phyloP scores from a whole-genome alignment of 2,888 invertebrate species.

The Netelia melanura region DNA sequence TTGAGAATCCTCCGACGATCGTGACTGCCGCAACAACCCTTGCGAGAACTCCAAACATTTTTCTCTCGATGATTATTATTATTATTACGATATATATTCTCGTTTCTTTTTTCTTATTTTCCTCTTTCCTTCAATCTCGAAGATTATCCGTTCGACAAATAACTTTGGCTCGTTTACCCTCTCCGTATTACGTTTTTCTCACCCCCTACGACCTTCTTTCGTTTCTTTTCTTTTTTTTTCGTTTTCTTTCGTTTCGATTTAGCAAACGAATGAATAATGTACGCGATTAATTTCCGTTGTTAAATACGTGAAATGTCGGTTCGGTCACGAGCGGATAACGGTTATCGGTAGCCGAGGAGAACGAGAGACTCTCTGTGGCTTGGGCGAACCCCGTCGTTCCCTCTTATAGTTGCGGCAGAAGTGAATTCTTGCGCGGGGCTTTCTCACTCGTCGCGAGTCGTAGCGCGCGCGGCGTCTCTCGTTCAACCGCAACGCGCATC shows the following conservation, averaged over 20 bases:
- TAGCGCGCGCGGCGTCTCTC: slow-evolving; percentile 64
- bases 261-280: neutral
- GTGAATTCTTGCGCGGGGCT: slow-evolving; percentile 70
- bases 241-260: neutral
- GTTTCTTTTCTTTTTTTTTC: neutral
- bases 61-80: neutral
- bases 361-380: slow-evolving; percentile 76
- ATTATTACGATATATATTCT: neutral
- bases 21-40: slow-evolving; percentile 43
- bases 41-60: slow-evolving; percentile 56
- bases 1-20: slow-evolving; percentile 55
- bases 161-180: neutral
- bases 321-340: slow-evolving; percentile 44
- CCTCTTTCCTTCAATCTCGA: slow-evolving; percentile 3
- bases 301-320: neutral
- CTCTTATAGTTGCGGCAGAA: slow-evolving; percentile 76
- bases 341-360: slow-evolving; percentile 68
- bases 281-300: neutral
- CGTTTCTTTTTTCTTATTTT: neutral
- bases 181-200: neutral
- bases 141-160: neutral
- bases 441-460: slow-evolving; percentile 43
- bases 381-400: slow-evolving; percentile 76
- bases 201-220: neutral
- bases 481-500: slow-evolving; percentile 73